Base-by-base conservation (phyloP, 2,113 vertebrate genomes). In the Muntiacus reevesi region DNA sequence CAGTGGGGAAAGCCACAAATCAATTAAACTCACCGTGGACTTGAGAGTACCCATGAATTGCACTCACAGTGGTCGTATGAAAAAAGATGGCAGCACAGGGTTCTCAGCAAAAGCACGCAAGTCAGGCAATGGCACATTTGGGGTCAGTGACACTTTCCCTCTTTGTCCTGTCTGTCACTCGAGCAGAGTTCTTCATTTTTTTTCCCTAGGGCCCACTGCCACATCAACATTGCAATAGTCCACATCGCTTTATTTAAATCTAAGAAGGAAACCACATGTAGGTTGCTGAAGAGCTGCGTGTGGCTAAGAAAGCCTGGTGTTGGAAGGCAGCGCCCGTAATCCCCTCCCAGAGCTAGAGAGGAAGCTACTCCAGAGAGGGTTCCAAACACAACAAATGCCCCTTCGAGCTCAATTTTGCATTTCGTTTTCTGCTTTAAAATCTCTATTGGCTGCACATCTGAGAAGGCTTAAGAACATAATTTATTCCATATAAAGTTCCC, bases 381-480 rank as follows among this genome's bases (percentile, higher is more conserved):
- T 96, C 64, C 95, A 71, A 88, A 92, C 40, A 62, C n/a, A 90
- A 78, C 74, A 50, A 60, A 36, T 28, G 81, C 55, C 96, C 89
- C 97, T 96, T 59, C 8, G 0, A 98, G 97, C 90, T 85, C 96
- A 64, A 95, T 94, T 95, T 88, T 81, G 60, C 93, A 78, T 96
- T 98, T 94, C 0, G 4, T 82, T 96, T 93, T 83, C 86, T 95
- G 64, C 83, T 79, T 96, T 87, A 94, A 96, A 94, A 96, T 95
- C 92, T 91, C 92, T 40, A 74, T 71, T 97, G 97, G 96, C 98
- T 95, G 60, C 92, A 96, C 95, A 96, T 96, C 97, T 96, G 94
- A 98, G 97, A 88, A 95, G 83, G 97, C 85, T 98, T 97, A 96
- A 95, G 93, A 95, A 89, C 84, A 89, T 93, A 94, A 98, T 97